Percentiles rank a stretch among this genome's conserved stretches.
These are phyloP conservation scores for Urocynchramus pylzowi DNA, from an alignment of 2,113 vertebrate species.

Conservation along the genomic window DNA sequence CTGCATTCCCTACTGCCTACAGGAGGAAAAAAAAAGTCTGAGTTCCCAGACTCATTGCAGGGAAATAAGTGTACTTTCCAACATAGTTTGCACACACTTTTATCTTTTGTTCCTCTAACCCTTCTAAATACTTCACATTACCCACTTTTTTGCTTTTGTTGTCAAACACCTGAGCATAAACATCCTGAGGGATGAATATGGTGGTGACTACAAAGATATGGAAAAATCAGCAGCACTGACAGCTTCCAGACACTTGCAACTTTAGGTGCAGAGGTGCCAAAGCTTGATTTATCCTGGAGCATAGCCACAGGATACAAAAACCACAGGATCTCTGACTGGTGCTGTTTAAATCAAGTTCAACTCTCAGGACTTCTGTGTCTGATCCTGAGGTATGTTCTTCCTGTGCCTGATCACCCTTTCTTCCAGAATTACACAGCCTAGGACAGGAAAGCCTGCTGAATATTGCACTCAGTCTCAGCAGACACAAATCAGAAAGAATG, in stretches of 20 bases:
- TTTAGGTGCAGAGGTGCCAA: neutral
- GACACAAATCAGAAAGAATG: neutral
- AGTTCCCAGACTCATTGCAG: neutral
- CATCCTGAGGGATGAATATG: neutral
- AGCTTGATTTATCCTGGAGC: neutral
- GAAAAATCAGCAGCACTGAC: neutral
- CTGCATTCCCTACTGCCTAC: neutral
- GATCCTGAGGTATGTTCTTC: neutral
- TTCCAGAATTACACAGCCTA: neutral
- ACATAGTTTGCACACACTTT: neutral
- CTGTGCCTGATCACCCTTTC: neutral
- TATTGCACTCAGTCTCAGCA: neutral
- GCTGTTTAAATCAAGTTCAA: neutral
- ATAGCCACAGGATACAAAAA: neutral
- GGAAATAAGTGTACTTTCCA: neutral
- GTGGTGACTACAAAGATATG: neutral
- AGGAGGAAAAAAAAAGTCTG: neutral
- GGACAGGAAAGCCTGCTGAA: neutral
- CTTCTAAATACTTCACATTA: neutral
- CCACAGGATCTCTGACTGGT: neutral
- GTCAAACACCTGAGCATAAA: neutral
- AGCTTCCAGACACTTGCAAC: neutral
- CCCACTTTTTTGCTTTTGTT: neutral
- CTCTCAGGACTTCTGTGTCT: neutral
- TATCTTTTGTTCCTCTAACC: neutral